Evolutionary conservation across 2,113 vertebrate genomes (phyloP), one percentile per base, ranked within the genome.

Genomic region (Donacobius atricapilla): DNA sequence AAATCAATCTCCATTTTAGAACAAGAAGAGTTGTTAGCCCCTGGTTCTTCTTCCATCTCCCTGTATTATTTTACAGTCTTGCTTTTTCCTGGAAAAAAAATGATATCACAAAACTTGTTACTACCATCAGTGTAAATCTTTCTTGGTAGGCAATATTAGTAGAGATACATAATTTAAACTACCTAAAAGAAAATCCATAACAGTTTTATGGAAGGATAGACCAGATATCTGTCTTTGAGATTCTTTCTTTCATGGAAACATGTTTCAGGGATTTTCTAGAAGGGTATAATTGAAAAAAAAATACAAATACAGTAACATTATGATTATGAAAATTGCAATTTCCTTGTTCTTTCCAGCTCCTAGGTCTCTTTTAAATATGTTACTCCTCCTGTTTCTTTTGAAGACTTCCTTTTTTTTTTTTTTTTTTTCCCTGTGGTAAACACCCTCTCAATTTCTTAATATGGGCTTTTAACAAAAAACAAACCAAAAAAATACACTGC

Each of bases 1-100:
- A 53, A 61, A 75, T 48, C 15, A 57, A 37, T 11, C 3, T 40
- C 3, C 13, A 23, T 45, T 33, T 58, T 64, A 54, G 33, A 85
- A 61, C 15, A 60, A 54, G 1, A 44, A 18, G 15, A 57, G 1
- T 3, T 80, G 3, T 31, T n/a, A 79, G 2, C 2, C 4, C 30
- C 12, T 73, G 14, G 27, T 73, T 60, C 18, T 80, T 83, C 25
- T 64, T 11, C 20, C 5, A 7, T 71, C 4, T 71, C 5, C 1
- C 5, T 5, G 77, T 73, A 33, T 23, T 87, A 31, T 78, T 78
- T 87, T 48, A 37, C 2, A 30, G 3, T 48, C 19, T 40, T 48
- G 0, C 0, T 72, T 33, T 87, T 78, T 61, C 12, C 5, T 3
- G 6, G 6, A 30, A 39, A 21, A 28, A 28, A 21, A 42, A 28